These are phyloP conservation scores for Drosophila merina DNA, from an alignment of 2,888 invertebrate species.

Conservation along the genomic window DNA sequence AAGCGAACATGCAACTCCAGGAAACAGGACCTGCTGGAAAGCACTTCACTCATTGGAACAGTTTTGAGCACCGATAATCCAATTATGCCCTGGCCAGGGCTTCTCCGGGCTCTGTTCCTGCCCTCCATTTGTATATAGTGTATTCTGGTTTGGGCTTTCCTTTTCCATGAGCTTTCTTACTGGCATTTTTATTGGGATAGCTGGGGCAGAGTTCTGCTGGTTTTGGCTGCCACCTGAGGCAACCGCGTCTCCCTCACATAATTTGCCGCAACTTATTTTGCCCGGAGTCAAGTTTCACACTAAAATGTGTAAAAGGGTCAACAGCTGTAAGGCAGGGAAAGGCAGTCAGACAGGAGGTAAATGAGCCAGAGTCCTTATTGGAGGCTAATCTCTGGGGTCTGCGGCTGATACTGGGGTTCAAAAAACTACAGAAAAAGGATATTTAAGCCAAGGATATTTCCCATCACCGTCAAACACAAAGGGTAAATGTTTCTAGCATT, in stretches of 20 bases:
- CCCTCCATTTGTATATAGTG: conserved; percentile 9
- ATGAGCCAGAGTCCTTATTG: conserved; percentile 25
- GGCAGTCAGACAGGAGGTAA: conserved; percentile 43
- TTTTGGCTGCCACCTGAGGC: conserved; percentile 36
- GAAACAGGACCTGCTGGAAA: conserved; percentile 51
- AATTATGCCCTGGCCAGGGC: conserved; percentile 64
- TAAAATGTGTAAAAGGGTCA: conserved; percentile 70
- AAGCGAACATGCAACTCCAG: conserved; percentile 1
- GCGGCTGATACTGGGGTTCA: conserved; percentile 10
- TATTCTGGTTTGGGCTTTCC: conserved; percentile 2
- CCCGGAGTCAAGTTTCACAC: conserved; percentile 67
- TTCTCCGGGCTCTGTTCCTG: conserved; percentile 16
- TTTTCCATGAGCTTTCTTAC: conserved; percentile 16
- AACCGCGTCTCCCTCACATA: conserved; percentile 59
- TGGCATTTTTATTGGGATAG: conserved; percentile 20
- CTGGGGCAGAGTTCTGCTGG: not conserved
- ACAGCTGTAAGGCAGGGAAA: conserved; percentile 43
- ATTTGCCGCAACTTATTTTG: conserved; percentile 70
- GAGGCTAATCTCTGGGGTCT: conserved; percentile 36
- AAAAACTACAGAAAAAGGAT: not conserved
- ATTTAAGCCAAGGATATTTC: conserved; percentile 10
- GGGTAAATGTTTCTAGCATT: conserved; percentile 68
- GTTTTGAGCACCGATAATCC: conserved; percentile 71
- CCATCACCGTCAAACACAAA: conserved; percentile 42
- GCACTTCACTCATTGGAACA: conserved; percentile 68